A percentile compares a stretch with the other conserved stretches of the same genome.
Evolutionary conservation across 2,888 invertebrate genomes (phyloP).

Genomic region (Pollenia angustigena): DNA sequence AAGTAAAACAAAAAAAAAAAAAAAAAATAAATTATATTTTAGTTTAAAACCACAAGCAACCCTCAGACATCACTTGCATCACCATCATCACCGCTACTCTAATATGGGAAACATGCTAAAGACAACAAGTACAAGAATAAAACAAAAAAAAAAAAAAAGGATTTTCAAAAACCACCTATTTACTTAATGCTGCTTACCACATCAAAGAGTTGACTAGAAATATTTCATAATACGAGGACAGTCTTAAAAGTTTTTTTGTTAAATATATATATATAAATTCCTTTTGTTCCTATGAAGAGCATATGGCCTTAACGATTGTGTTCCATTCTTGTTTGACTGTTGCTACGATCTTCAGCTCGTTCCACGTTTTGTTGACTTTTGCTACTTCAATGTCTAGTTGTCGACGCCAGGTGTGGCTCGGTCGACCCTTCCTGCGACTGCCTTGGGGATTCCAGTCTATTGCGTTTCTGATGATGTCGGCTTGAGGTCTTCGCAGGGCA

Average conservation of each 20-base stretch:
- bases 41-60: constrained; percentile 32
- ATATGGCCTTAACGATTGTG: too few species aligned
- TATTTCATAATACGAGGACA: not conserved
- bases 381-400: too few species aligned
- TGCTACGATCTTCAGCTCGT: too few species aligned
- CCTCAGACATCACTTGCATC: constrained; percentile 14
- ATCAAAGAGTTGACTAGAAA: not conserved
- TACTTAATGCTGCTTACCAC: constrained; percentile 6
- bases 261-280: too few species aligned
- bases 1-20: constrained; percentile 16
- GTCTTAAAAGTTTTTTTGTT: not conserved
- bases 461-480: too few species aligned
- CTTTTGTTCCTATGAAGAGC: too few species aligned
- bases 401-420: too few species aligned
- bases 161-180: constrained; percentile 19
- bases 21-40: constrained; percentile 21
- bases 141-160: not conserved
- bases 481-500: too few species aligned
- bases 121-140: not conserved
- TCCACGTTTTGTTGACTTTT: too few species aligned
- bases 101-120: not conserved
- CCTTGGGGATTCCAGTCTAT: too few species aligned
- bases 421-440: too few species aligned
- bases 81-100: constrained; percentile 4
- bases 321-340: too few species aligned